Base-by-base conservation (phyloP, 2,797 vertebrate genomes). In the Neoniphon sammara region DNA sequence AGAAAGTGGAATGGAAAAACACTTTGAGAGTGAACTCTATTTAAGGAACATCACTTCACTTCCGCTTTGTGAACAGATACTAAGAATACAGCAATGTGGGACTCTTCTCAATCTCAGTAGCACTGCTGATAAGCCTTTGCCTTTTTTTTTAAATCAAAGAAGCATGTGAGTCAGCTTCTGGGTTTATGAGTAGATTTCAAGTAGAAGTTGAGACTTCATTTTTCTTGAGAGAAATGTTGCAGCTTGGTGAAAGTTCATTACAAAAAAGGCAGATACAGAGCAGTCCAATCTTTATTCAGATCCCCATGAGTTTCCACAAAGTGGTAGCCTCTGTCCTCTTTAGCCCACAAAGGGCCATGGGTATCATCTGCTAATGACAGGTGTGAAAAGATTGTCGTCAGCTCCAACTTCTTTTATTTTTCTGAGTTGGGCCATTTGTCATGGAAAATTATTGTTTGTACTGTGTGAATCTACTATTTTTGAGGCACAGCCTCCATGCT, bases 361-460 rank as follows among this genome's bases (percentile, higher is more conserved):
- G 42, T 25, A 31, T 53, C 70, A 61, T 50, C 58, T 52, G 68
- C 49, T 47, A 52, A 31, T 76, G 69, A 80, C 73, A 57, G 39
- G 66, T 69, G 63, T 79, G 75, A 47, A 47, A 47, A 75, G 60
- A 14, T 15, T 79, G 66, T 58, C 54, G 59, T 44, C 67, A 75
- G 50, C 39, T 68, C 60, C 46, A 59, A 42, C 52, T 61, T 67
- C 18, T 53, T 62, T 30, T 18, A 61, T 62, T 49, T 68, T 58
- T 52, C 30, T 75, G 15, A 70, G 46, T 50, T 66, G 60, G 14
- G 14, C 55, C 50, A 46, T 71, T 49, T 55, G 78, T 78, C 69
- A 76, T 20, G 59, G 55, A 67, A 73, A 57, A 73, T 20, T 3
- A 15, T 36, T 59, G 55, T 58, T 60, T 25, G 60, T 18, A 21